Percentiles rank a stretch among this genome's conserved stretches.
phyloP scores from a whole-genome alignment of 1,140 invertebrate genomes.

The Bombus balteatus region DNA sequence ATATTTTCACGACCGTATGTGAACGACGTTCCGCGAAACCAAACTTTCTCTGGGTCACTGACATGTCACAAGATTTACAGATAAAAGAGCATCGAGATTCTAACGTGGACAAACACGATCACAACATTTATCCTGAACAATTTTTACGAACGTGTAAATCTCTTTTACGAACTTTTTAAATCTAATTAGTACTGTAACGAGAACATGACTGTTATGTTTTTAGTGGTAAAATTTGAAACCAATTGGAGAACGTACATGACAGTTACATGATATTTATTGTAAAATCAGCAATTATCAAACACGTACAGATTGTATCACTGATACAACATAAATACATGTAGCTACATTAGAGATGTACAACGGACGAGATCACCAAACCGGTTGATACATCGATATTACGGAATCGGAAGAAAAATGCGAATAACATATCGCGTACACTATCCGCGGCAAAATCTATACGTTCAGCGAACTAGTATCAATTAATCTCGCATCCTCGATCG shows the following conservation, averaged over 20 bases:
- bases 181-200: too few species aligned
- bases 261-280: too few species aligned
- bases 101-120: too few species aligned
- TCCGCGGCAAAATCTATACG: not conserved
- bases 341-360: not conserved
- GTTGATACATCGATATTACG: not conserved
- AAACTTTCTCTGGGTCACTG: not conserved
- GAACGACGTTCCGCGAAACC: not conserved
- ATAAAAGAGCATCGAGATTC: not conserved
- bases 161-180: too few species aligned
- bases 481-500: conserved; percentile 8
- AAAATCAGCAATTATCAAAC: not conserved
- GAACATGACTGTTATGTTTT: too few species aligned
- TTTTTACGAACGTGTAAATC: too few species aligned
- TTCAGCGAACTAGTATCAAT: not conserved
- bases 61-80: not conserved
- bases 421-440: not conserved
- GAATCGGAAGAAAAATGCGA: not conserved
- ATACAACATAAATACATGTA: too few species aligned
- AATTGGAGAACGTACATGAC: too few species aligned
- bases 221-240: too few species aligned
- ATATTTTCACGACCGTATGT: conserved; percentile 37
- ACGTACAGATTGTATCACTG: not conserved
- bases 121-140: too few species aligned
- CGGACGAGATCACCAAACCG: not conserved